Base-by-base conservation (phyloP, 2,888 invertebrate genomes). In the Mesochorus sp. region DNA sequence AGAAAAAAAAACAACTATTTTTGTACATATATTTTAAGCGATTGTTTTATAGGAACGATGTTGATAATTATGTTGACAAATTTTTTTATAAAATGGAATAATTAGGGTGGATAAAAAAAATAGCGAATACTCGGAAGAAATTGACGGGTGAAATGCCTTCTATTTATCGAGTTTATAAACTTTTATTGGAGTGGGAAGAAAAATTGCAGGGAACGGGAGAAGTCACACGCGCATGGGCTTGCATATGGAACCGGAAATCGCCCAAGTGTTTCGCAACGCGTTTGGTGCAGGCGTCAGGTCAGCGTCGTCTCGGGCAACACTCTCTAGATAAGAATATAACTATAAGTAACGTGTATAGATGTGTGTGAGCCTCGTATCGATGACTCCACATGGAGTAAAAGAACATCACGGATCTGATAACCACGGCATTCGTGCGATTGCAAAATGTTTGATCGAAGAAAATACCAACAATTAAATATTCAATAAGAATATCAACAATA, bases 231-330 rank as follows among this genome's bases (percentile, higher is more conserved):
- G 26, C 37, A n/a, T n/a, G n/a, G n/a, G n/a, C n/a, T n/a, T n/a
- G n/a, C n/a, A n/a, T n/a, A n/a, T n/a, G 53, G 53, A 53, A 31
- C 61, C 68, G 67, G 75, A 75, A 68, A 75, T 55, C 24, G 53
- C 17, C 6, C 26, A 8, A n/a, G 37, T 28, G 47, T 57, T 28
- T 57, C 44, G 68, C 67, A 68, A 68, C 26, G 44, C 17, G 53
- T 68, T 57, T 39, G 47, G 53, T 53, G 44, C 68, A 12, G 34
- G 37, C 47, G 62, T 55, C 62, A 28, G 75, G 62, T 70, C 61
- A 70, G 39, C 55, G 31, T 10, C 61, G 44, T n/a, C 39, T 24
- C 49, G 19, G 14, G 28, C 68, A 21, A 55, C 28, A 6, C 61
- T 42, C 24, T 47, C 14, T 28, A 37, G 75, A 75, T 75, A 68